Evolutionary conservation across 2,888 invertebrate species (phyloP), one percentile per base, ranked within the genome.

Genomic region (Sesia bembeciformis): DNA sequence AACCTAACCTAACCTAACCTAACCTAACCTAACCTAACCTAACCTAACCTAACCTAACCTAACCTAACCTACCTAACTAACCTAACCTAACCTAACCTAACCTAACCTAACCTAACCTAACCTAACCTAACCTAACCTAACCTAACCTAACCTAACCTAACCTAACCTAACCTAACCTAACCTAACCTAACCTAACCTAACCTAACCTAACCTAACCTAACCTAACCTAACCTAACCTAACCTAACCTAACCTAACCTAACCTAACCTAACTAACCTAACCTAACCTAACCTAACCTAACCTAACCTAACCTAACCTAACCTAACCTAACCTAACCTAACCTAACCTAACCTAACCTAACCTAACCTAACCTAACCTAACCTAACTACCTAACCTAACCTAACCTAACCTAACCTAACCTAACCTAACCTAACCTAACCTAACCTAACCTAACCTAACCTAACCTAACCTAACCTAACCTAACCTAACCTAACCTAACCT

Each of bases 241-340:
- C 42, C 42, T 52, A 41, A 42, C 42, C 52, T 52, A 42, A 42
- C 42, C 52, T 42, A 41, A 42, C 41, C 42, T 42, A 42, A 42
- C 42, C 42, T 41, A 42, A 41, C 42, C 42, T 42, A 42, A 42
- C 52, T 42, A 42, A 52, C 42, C 52, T 42, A 42, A 42, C 52
- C 43, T 23, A 41, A 8, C 52, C 38, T 23, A 41, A 8, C 42
- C 38, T 23, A 52, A 8, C 52, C 42, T 52, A 41, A 53, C 53
- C 53, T 53, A 53, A 53, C 53, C 53, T 53, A 53, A 53, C 53
- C 53, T 53, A 53, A 53, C 53, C 53, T 53, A 53, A 53, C 53
- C 53, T 53, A 53, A 53, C 49, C 49, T 8, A n/a, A 49, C 49
- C 49, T 49, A 49, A 49, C 53, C 53, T 53, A 53, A 53, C 53